A percentile compares a stretch with the other conserved stretches of the same genome.
These are phyloP conservation scores for Liodrosophila aerea DNA, from an alignment of 2,888 invertebrate species.

Conservation along the genomic window DNA sequence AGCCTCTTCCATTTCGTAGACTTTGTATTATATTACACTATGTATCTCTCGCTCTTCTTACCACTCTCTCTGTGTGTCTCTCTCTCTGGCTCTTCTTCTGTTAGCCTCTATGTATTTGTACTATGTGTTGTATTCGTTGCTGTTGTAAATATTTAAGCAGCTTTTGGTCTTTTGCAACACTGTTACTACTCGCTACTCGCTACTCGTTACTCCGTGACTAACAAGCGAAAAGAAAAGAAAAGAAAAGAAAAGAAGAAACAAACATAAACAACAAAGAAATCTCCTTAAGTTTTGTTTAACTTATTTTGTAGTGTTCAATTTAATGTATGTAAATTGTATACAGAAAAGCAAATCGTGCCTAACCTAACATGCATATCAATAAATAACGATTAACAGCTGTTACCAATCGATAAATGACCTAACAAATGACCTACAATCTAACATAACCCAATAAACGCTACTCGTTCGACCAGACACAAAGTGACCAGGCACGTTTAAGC, in stretches of 20 bases:
- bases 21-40: slow-evolving; percentile 2
- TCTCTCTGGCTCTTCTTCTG: slow-evolving; percentile 6
- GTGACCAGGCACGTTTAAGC: slow-evolving; percentile 54
- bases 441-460: slow-evolving; percentile 28
- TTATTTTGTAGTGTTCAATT: slow-evolving; percentile 83
- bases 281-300: slow-evolving; percentile 82
- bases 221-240: too few species aligned
- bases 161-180: background rate
- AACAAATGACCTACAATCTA: slow-evolving; percentile 11
- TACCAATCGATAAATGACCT: slow-evolving; percentile 3
- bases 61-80: slow-evolving; percentile 6
- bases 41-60: too few species aligned
- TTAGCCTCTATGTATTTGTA: slow-evolving; percentile 25
- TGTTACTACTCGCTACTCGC: background rate
- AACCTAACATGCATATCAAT: slow-evolving; percentile 35
- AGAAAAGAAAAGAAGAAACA: too few species aligned
- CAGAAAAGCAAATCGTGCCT: slow-evolving; percentile 81
- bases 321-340: slow-evolving; percentile 82
- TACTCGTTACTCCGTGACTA: too few species aligned
- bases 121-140: slow-evolving; percentile 44
- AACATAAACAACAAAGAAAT: too few species aligned
- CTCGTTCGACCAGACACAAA: slow-evolving; percentile 52
- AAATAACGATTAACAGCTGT: background rate
- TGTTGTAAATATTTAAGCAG: slow-evolving; percentile 34
- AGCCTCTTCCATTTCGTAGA: background rate